A percentile compares a stretch with the other conserved stretches of the same genome.
phyloP scores from a whole-genome alignment of 53 echinoderm and acorn worm species.

The Pentamera pediparva region DNA sequence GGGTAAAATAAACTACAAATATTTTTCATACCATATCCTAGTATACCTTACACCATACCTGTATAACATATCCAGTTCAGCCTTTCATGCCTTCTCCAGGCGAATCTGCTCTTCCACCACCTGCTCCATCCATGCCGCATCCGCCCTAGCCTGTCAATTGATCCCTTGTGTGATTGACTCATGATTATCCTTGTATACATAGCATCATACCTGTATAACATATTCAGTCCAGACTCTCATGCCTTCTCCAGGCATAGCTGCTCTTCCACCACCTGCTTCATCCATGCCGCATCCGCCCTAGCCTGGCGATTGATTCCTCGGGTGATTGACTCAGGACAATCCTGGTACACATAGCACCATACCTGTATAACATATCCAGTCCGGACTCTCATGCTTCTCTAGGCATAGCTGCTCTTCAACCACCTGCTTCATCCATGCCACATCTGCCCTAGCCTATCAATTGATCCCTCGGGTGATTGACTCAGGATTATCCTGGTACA shows the following conservation, averaged over 20 bases:
- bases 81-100: constrained; percentile 89
- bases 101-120: constrained; percentile 94
- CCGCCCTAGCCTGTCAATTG: constrained; percentile 89
- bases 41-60: constrained; percentile 43
- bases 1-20: too few relatives aligned
- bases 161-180: too few relatives aligned
- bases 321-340: too few relatives aligned
- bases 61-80: constrained; percentile 91
- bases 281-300: too few relatives aligned
- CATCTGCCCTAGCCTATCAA: constrained; percentile 94
- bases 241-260: constrained; percentile 81
- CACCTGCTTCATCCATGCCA: constrained; percentile 94
- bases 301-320: too few relatives aligned
- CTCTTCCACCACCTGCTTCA: constrained; percentile 86
- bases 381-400: constrained; percentile 95
- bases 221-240: constrained; percentile 76
- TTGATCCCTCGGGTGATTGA: too few relatives aligned
- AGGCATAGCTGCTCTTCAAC: constrained; percentile 91
- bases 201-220: constrained; percentile 83
- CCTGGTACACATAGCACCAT: not conserved
- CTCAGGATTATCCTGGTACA: too few relatives aligned
- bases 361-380: constrained; percentile 93
- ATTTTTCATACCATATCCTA: too few relatives aligned
- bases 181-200: too few relatives aligned
- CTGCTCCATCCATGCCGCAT: constrained; percentile 96